Conservation (phyloP, 1,140 invertebrate species). For the Idris sp. region DNA sequence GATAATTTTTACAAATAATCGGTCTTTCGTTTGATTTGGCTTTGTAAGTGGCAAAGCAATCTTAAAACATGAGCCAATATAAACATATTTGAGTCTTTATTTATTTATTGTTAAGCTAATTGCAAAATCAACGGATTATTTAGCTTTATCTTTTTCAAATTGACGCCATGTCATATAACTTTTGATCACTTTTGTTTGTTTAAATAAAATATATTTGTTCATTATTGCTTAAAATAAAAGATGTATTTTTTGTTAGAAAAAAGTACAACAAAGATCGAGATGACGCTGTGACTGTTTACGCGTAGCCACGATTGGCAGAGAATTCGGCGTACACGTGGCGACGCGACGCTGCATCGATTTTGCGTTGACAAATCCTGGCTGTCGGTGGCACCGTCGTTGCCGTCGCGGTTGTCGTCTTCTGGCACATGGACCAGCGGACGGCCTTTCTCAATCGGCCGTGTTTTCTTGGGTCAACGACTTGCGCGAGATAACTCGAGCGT, state of each 20-base stretch:
- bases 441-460: slow-evolving; percentile 53
- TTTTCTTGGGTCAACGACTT: slow-evolving; percentile 71
- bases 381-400: slow-evolving; percentile 24
- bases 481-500: slow-evolving; percentile 29
- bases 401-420: slow-evolving; percentile 20
- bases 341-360: slow-evolving; percentile 46
- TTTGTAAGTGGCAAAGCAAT: slow-evolving; percentile 5
- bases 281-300: slow-evolving; percentile 37
- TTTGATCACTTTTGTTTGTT: too few species aligned
- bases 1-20: background rate
- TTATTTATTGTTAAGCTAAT: too few species aligned
- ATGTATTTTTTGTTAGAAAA: too few species aligned
- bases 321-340: slow-evolving; percentile 30
- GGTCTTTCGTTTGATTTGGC: background rate
- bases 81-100: too few species aligned
- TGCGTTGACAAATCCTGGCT: slow-evolving; percentile 33
- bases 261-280: too few species aligned
- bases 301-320: slow-evolving; percentile 21
- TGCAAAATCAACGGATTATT: too few species aligned
- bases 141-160: too few species aligned
- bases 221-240: too few species aligned
- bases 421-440: slow-evolving; percentile 34
- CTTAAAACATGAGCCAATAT: too few species aligned
- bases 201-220: too few species aligned
- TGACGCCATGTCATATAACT: too few species aligned